These are phyloP conservation scores for Rotaria macrura DNA, from an alignment of 2,888 invertebrate genomes.

Conservation along the genomic window DNA sequence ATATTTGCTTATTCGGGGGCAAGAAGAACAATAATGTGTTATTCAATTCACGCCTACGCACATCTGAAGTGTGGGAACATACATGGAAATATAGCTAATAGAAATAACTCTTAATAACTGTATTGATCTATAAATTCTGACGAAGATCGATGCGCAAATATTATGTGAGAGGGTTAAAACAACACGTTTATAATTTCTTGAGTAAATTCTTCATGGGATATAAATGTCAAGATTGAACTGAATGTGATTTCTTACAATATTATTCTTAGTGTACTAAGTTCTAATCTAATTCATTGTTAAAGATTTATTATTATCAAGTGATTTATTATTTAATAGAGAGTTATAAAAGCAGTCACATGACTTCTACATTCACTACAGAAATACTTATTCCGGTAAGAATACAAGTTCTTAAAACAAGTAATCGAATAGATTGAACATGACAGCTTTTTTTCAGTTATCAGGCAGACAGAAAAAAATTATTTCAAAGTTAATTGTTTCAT, in stretches of 20 bases:
- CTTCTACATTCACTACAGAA: not conserved
- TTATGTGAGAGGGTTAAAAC: not conserved
- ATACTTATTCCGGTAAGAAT: not conserved
- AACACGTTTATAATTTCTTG: not conserved
- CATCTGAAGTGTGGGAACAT: not conserved
- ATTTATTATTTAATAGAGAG: not conserved
- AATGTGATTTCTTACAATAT: too few species aligned
- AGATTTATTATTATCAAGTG: not conserved
- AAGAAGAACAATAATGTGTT: not conserved
- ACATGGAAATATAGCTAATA: not conserved
- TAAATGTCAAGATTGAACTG: too few species aligned
- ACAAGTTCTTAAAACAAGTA: not conserved
- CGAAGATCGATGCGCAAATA: not conserved
- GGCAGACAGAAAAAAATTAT: too few species aligned
- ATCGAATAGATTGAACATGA: not conserved
- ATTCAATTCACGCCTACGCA: not conserved
- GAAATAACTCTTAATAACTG: not conserved
- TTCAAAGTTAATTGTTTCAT: too few species aligned
- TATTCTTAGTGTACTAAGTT: too few species aligned
- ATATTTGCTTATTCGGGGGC: not conserved
- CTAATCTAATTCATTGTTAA: too few species aligned
- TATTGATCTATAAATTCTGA: not conserved
- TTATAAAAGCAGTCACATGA: not conserved
- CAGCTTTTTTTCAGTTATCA: not conserved
- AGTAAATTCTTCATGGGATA: too few species aligned